These are phyloP conservation scores for Erythrocebus patas DNA, from an alignment of 2,113 vertebrate species.

Conservation along the genomic window DNA sequence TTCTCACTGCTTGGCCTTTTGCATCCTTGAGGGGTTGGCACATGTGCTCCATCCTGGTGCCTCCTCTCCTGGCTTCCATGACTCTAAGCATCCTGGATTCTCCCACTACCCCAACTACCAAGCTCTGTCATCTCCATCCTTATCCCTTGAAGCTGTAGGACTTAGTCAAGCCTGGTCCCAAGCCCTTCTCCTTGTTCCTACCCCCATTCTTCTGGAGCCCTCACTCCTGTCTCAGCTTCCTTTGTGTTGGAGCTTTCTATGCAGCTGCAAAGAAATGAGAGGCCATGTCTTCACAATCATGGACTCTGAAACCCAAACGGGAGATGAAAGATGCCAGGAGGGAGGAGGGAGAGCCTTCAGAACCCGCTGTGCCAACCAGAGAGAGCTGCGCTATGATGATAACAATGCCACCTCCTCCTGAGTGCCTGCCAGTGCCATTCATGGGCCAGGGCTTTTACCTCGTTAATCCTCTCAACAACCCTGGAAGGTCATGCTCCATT, in stretches of 20 bases:
- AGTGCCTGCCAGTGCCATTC: fast-evolving
- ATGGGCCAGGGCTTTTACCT: fast-evolving
- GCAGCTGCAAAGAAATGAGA: background rate
- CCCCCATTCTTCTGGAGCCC: background rate
- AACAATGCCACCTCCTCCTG: fast-evolving
- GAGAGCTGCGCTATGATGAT: fast-evolving
- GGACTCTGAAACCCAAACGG: background rate
- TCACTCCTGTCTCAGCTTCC: background rate
- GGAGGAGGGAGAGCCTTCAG: fast-evolving
- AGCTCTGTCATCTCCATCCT: no score
- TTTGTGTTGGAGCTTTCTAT: background rate
- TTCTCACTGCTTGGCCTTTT: fast-evolving
- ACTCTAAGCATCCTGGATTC: fast-evolving
- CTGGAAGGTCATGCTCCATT: fast-evolving
- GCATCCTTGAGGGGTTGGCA: no score
- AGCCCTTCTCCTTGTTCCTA: background rate
- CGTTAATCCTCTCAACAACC: fast-evolving
- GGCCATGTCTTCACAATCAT: fast-evolving
- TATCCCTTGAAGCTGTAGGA: fast-evolving
- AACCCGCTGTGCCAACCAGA: fast-evolving
- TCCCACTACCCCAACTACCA: fast-evolving
- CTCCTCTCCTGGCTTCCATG: background rate
- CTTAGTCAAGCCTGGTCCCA: fast-evolving
- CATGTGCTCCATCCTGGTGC: fast-evolving
- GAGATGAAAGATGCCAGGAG: fast-evolving